phyloP scores from a whole-genome alignment of 2,888 invertebrate species.

The Dugesia japonica region DNA sequence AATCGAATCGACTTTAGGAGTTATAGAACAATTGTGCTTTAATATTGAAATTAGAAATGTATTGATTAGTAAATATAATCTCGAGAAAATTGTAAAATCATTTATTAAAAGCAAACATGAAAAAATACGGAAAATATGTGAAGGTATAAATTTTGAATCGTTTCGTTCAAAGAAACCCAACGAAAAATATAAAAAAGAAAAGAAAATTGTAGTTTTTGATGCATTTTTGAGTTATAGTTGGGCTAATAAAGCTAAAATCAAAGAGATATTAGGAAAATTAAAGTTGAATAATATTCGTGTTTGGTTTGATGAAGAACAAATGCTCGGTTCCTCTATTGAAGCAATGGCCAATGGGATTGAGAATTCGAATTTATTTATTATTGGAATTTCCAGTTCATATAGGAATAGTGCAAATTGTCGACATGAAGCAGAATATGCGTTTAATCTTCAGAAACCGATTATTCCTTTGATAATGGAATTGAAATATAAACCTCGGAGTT shows the following conservation, averaged over 20 bases:
- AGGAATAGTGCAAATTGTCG: slow-evolving; percentile 33
- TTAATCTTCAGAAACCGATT: slow-evolving; percentile 42
- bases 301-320: slow-evolving; percentile 33
- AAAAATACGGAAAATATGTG: not conserved
- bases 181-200: not conserved
- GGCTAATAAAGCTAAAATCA: not conserved
- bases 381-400: slow-evolving; percentile 33
- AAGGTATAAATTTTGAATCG: not conserved
- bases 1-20: not conserved
- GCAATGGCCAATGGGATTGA: slow-evolving; percentile 31
- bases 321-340: not conserved
- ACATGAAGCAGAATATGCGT: slow-evolving; percentile 44
- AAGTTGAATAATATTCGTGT: not conserved
- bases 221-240: not conserved
- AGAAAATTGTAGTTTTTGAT: no score
- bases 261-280: not conserved
- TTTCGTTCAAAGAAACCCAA: not conserved
- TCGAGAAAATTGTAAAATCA: not conserved
- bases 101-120: not conserved
- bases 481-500: slow-evolving; percentile 44
- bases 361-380: slow-evolving; percentile 20
- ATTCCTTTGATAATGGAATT: slow-evolving; percentile 44
- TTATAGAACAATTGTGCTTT: not conserved
- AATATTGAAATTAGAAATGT: not conserved
- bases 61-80: not conserved